Evolutionary conservation across 2,113 vertebrate species (phyloP).

Genomic region (Rhinolophus ferrumequinum): DNA sequence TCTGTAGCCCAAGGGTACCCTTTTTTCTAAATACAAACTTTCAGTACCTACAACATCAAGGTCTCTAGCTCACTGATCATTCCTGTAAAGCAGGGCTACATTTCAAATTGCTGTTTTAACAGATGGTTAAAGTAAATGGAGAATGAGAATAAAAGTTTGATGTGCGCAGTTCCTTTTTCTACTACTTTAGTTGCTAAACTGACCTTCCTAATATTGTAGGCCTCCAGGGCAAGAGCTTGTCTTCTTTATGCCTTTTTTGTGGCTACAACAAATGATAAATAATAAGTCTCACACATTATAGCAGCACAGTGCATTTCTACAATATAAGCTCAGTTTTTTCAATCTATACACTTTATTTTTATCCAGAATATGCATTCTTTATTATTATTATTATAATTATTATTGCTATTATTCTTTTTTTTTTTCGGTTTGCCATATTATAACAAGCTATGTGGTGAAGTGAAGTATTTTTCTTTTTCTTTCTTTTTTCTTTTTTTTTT

Average conservation of each 20-base stretch:
- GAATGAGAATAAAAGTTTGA: slow-evolving; percentile 63
- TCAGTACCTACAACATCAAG: not conserved
- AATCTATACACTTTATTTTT: not conserved
- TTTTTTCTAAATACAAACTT: slow-evolving; percentile 58
- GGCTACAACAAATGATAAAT: slow-evolving; percentile 40
- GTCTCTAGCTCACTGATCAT: slow-evolving; percentile 51
- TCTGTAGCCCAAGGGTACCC: slow-evolving; percentile 33
- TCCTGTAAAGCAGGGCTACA: slow-evolving; percentile 47
- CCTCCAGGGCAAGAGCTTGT: slow-evolving; percentile 29
- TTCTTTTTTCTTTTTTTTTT: not conserved
- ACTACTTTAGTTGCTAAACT: slow-evolving; percentile 59
- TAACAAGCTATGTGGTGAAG: not conserved
- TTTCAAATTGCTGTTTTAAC: slow-evolving; percentile 70
- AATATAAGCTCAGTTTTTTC: not conserved
- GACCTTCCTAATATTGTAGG: slow-evolving; percentile 24
- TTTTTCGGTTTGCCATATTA: not conserved
- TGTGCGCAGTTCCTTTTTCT: slow-evolving; percentile 49
- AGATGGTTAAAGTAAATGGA: slow-evolving; percentile 67
- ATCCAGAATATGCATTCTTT: not conserved
- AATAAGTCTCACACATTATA: not conserved
- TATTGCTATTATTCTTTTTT: not conserved
- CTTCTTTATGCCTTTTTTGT: slow-evolving; percentile 43
- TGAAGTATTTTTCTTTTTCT: not conserved
- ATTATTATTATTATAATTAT: not conserved
- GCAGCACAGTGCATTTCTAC: not conserved